Base-by-base conservation (phyloP, 1,140 invertebrate species). In the Bursaphelenchus mucronatus region DNA sequence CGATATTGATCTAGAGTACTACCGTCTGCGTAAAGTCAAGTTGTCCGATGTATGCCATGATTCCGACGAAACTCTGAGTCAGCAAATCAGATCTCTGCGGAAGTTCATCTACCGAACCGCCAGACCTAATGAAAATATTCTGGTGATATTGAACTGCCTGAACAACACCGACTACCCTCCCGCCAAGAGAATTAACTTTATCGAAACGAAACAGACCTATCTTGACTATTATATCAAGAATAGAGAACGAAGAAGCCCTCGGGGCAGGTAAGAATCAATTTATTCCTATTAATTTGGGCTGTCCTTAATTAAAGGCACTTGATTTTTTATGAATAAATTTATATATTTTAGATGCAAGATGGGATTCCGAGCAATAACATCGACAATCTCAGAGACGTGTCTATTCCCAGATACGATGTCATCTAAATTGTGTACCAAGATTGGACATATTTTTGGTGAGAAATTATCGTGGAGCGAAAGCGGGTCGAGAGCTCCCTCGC, bases 81-180 rank as follows among this genome's bases (percentile, higher is more conserved):
- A 57, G n/a, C 71, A 74, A 66, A 74, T 74, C 40, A 44, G 71
- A 8, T 56, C 63, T 9, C 46, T 74, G 15, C 62, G 74, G 13
- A 73, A 68, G 53, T 76, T 66, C 54, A 74, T 74, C 47, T 76
- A 74, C 41, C 69, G 74, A 9, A 71, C 71, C 13, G 71, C 67
- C 0, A 69, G 72, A 54, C 21, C 61, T 13, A 74, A 77, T 45
- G 71, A 74, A 55, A 74, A 74, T 41, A 68, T 77, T 63, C 39
- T 76, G 30, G 74, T 73, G 41, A 43, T 76, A 4, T 44, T 74
- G 19, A 72, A 76, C 47, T 63, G 74, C 17, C 69, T 74, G n/a
- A 74, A 76, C 54, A 59, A 77, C 43, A 67, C 64, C 15, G 71
- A 74, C 45, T 72, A 63, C 52, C 51, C 70, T 19, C 68, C 64